Percentiles rank a stretch among this genome's conserved stretches.
These are phyloP conservation scores for Eumaeus atala DNA, from an alignment of 1,140 invertebrate species.

Conservation along the genomic window DNA sequence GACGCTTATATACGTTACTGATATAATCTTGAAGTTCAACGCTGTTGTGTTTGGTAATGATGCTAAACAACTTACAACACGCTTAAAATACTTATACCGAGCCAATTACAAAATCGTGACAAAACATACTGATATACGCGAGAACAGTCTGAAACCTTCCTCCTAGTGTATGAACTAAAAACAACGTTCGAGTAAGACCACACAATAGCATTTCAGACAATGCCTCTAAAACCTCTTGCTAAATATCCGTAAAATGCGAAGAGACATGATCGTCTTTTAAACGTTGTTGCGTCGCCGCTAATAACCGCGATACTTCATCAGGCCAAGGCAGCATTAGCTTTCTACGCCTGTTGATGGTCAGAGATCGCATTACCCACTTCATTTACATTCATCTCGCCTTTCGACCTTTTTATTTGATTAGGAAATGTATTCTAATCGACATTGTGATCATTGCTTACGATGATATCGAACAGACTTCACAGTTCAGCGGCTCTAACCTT, in stretches of 20 bases:
- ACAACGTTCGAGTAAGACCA: constrained; percentile 54
- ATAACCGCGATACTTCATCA: constrained; percentile 52
- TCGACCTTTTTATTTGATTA: constrained; percentile 60
- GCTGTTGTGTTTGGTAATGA: constrained; percentile 4
- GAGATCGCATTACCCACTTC: constrained; percentile 37
- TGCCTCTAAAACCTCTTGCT: constrained; percentile 52
- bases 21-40: not conserved
- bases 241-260: constrained; percentile 49
- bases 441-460: constrained; percentile 35
- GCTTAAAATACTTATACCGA: constrained; percentile 3
- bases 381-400: constrained; percentile 64
- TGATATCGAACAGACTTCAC: constrained; percentile 48
- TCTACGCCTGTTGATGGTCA: constrained; percentile 52
- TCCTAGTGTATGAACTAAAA: constrained; percentile 41
- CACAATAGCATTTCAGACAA: constrained; percentile 56
- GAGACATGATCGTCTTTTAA: constrained; percentile 69
- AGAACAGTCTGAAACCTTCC: constrained; percentile 28
- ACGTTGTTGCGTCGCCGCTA: constrained; percentile 58
- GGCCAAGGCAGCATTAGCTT: constrained; percentile 63
- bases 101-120: constrained; percentile 48
- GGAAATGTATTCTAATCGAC: constrained; percentile 36
- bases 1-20: too few relatives aligned
- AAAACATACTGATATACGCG: constrained; percentile 35
- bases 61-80: constrained; percentile 14
- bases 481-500: constrained; percentile 56